phyloP scores from a whole-genome alignment of 2,113 vertebrate species.

The Drymodes brunneopygia region DNA sequence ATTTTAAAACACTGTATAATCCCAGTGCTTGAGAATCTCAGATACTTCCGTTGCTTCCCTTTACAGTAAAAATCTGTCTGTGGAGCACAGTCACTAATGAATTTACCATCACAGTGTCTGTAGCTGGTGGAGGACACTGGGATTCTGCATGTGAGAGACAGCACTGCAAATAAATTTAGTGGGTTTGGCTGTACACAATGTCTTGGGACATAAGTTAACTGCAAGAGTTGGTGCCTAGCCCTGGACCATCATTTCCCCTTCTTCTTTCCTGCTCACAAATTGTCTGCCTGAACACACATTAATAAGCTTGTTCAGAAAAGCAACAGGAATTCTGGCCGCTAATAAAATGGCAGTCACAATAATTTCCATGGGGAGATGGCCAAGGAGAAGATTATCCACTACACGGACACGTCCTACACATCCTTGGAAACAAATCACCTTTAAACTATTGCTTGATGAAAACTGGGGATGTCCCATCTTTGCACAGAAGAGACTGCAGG shows the following conservation, averaged over 20 bases:
- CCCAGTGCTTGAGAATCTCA: conserved; percentile 1
- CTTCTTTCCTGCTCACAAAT: neutral
- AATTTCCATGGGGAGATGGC: neutral
- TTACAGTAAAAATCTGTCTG: conserved; percentile 11
- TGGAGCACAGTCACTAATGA: neutral
- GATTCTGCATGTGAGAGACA: neutral
- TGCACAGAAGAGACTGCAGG: neutral
- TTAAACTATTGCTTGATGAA: neutral
- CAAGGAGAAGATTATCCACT: neutral
- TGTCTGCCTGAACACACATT: neutral
- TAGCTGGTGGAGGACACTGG: neutral
- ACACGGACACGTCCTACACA: neutral
- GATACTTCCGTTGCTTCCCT: neutral
- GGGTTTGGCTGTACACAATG: neutral
- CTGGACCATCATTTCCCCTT: neutral
- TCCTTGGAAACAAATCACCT: neutral
- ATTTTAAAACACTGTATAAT: conserved; percentile 30
- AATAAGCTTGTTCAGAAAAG: neutral
- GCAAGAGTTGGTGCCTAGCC: neutral
- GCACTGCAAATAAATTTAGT: neutral
- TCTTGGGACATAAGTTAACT: neutral
- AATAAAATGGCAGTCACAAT: neutral
- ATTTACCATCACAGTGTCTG: neutral
- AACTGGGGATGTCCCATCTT: neutral
- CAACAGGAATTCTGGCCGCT: neutral